Evolutionary conservation across 2,888 invertebrate genomes (phyloP).

Genomic region (Andrena marginata): DNA sequence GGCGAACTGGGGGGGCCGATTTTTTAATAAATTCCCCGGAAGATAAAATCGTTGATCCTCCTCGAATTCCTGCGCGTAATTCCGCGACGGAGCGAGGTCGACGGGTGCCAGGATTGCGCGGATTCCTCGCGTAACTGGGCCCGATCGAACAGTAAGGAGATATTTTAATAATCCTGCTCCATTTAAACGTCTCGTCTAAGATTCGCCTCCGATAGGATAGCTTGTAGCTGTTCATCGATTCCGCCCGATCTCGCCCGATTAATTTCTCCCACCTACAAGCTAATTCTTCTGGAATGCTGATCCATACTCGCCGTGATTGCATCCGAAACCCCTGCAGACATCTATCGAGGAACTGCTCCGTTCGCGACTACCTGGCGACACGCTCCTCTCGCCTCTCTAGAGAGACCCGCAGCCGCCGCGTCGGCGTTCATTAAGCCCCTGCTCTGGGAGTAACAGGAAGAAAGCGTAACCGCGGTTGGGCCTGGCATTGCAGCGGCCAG

Average conservation of each 20-base stretch:
- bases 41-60: slow-evolving; percentile 43
- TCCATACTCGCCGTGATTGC: not conserved
- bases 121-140: slow-evolving; percentile 50
- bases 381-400: too few relatives aligned
- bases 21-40: slow-evolving; percentile 38
- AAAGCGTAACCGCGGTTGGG: slow-evolving; percentile 31
- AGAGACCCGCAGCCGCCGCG: too few relatives aligned
- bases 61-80: slow-evolving; percentile 50
- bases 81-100: slow-evolving; percentile 52
- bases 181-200: slow-evolving; percentile 44
- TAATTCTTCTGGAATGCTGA: not conserved
- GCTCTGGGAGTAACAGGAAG: slow-evolving; percentile 4
- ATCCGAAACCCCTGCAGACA: too few relatives aligned
- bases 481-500: slow-evolving; percentile 31
- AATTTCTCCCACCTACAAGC: not conserved
- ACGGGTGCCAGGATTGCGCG: slow-evolving; percentile 48
- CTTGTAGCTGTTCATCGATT: not conserved
- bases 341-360: slow-evolving; percentile 3
- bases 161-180: slow-evolving; percentile 56
- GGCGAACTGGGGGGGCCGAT: not conserved
- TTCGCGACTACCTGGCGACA: not conserved
- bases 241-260: not conserved
- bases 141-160: slow-evolving; percentile 53
- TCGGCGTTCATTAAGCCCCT: too few relatives aligned
- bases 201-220: not conserved